A percentile compares a stretch with the other conserved stretches of the same genome.
Conservation (phyloP, 2,888 invertebrate genomes). For the Meganola albula region DNA sequence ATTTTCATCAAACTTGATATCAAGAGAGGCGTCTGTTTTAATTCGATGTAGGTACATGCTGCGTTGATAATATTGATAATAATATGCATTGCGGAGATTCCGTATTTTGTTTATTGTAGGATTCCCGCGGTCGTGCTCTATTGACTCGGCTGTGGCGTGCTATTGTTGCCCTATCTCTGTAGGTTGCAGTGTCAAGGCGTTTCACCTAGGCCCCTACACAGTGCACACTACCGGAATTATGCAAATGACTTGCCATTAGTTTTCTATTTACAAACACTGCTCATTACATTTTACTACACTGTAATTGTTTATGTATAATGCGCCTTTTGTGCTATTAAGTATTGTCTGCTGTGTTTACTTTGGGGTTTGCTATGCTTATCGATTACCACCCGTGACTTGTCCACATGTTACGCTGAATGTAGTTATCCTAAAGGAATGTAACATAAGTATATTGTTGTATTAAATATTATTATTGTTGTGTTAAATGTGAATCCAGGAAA, state of each 20-base stretch:
- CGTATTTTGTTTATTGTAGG: slow-evolving; percentile 44
- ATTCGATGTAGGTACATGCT: slow-evolving; percentile 33
- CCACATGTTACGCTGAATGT: too few relatives aligned
- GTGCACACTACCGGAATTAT: slow-evolving; percentile 23
- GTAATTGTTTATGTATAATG: slow-evolving; percentile 10
- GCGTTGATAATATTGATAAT: too few relatives aligned
- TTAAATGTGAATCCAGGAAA: too few relatives aligned
- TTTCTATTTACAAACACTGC: slow-evolving; percentile 9
- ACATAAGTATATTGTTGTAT: too few relatives aligned
- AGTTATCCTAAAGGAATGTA: too few relatives aligned
- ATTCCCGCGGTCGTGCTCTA: slow-evolving; percentile 53
- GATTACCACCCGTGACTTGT: too few relatives aligned
- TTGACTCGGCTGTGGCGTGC: slow-evolving; percentile 54
- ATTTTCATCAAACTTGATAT: slow-evolving; percentile 27
- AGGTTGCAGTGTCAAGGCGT: slow-evolving; percentile 65
- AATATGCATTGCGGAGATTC: slow-evolving; percentile 44
- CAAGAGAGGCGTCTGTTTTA: slow-evolving; percentile 32
- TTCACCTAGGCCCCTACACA: slow-evolving; percentile 33
- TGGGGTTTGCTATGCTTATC: too few relatives aligned
- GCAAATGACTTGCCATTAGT: slow-evolving; percentile 22
- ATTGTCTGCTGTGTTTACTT: too few relatives aligned
- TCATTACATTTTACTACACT: slow-evolving; percentile 12
- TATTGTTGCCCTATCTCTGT: slow-evolving; percentile 47
- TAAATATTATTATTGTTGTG: too few relatives aligned
- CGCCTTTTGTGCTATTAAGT: too few relatives aligned